Evolutionary conservation across 2,113 vertebrate genomes (phyloP), one percentile per base, ranked within the genome.

Genomic region (Phocoena sinus): DNA sequence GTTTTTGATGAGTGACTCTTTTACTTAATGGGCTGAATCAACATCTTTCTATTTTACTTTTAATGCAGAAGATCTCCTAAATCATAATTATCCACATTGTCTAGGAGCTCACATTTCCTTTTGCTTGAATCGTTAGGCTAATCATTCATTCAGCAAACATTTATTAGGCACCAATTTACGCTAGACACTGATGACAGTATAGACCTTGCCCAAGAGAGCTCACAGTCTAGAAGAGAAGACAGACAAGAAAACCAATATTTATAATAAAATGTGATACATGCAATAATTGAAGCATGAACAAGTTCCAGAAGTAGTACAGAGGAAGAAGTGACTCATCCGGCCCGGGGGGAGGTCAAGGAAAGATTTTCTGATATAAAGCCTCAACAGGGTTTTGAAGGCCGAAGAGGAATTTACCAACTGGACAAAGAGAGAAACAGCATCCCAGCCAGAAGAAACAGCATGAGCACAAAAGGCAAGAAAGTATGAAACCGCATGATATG

Each of bases 91-190:
- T n/a, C 58, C 38, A 82, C 67, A 85, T 80, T 33, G 28, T 84
- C 93, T 41, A 93, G 63, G 58, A 95, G 71, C 31, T 79, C n/a
- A 38, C 31, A 82, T 81, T 90, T 83, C 50, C 76, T 93, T 94
- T n/a, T 13, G 5, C 80, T 79, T 76, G 62, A 82, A 91, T 84
- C 23, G 7, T 73, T 33, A 89, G 62, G 44, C 83, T 89, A 94
- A 93, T 94, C 96, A 97, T 96, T 94, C 97, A 97, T 97, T 98
- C 97, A 97, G 84, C 98, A 97, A 96, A 96, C 97, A 94, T 74
- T 86, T 95, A 86, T 88, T 95, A 97, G 96, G 84, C 70, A 95
- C 92, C 87, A 76, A 92, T 96, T 96, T 96, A 97, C 20, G 1
- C 96, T 95, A 96, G 94, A 97, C 80, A 97, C 85, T 95, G 80